Percentiles rank a stretch among this genome's conserved stretches.
phyloP scores from a whole-genome alignment of 2,888 invertebrate species.

The Eucera pruinosa region DNA sequence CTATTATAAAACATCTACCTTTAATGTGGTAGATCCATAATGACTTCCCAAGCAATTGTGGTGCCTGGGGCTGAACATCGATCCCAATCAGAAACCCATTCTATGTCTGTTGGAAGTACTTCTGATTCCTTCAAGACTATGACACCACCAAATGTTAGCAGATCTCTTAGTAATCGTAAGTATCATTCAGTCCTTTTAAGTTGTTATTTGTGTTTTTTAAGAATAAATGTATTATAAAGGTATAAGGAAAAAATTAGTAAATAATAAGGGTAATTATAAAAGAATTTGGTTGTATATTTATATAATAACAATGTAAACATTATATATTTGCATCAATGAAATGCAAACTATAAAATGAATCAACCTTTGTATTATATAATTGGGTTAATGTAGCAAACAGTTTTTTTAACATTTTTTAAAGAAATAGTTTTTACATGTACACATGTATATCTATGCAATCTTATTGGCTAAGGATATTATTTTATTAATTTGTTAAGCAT shows the following conservation, averaged over 20 bases:
- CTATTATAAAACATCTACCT: not conserved
- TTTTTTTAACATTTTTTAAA: not conserved
- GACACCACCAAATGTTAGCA: conserved; percentile 79
- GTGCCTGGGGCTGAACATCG: conserved; percentile 80
- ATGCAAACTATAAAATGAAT: not conserved
- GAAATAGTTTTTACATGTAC: conserved; percentile 6
- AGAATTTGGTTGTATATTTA: conserved; percentile 4
- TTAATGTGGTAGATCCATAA: conserved; percentile 55
- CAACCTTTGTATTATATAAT: not conserved
- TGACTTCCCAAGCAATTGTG: conserved; percentile 83
- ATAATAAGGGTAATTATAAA: not conserved
- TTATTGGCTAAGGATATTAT: conserved; percentile 11
- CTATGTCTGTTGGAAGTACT: conserved; percentile 75
- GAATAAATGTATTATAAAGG: conserved; percentile 9
- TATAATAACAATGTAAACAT: not conserved
- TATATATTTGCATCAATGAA: not conserved
- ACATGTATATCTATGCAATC: conserved; percentile 18
- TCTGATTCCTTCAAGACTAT: conserved; percentile 77
- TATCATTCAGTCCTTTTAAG: conserved; percentile 45
- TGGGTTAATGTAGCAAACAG: not conserved
- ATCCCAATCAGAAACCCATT: conserved; percentile 75
- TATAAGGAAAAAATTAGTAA: conserved; percentile 10
- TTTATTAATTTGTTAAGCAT: conserved; percentile 24
- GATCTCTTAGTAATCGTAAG: conserved; percentile 81
- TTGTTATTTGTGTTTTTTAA: conserved; percentile 8